phyloP scores from a whole-genome alignment of 2,888 invertebrate species.

The Rhingia rostrata region DNA sequence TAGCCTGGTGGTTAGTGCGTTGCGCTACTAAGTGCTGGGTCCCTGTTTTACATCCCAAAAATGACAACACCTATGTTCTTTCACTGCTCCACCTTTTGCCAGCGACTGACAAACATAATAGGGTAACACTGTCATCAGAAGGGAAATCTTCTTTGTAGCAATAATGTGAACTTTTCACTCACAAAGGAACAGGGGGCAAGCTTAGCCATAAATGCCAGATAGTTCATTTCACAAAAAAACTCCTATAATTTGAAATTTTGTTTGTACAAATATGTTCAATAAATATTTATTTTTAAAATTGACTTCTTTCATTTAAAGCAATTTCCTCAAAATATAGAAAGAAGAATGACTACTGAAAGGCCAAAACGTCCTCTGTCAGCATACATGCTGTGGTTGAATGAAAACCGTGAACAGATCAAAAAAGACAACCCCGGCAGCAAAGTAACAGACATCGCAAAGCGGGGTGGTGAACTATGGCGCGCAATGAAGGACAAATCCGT shows the following conservation, averaged over 20 bases:
- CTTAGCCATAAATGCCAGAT: too few species aligned
- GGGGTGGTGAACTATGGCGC: slow-evolving; percentile 98
- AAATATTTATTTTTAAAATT: not conserved
- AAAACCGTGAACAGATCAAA: slow-evolving; percentile 93
- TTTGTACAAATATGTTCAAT: not conserved
- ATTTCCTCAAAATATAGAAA: not conserved
- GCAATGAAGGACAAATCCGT: slow-evolving; percentile 93
- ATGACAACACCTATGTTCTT: too few species aligned
- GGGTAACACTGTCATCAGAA: too few species aligned
- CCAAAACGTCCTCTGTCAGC: slow-evolving; percentile 97
- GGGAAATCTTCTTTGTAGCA: too few species aligned
- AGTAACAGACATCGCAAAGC: slow-evolving; percentile 96
- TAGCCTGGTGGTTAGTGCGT: too few species aligned
- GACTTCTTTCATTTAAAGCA: not conserved
- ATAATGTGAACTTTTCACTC: too few species aligned
- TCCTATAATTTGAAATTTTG: not conserved
- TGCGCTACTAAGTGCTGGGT: too few species aligned
- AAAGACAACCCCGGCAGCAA: slow-evolving; percentile 94
- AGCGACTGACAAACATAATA: too few species aligned
- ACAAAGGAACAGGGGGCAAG: too few species aligned
- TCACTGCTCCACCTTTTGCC: too few species aligned
- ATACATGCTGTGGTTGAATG: slow-evolving; percentile 98
- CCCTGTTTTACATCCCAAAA: too few species aligned
- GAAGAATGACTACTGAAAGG: slow-evolving; percentile 90
- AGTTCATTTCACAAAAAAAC: too few species aligned